Base-by-base conservation (phyloP, 1,140 invertebrate species). In the Lethocerus indicus region DNA sequence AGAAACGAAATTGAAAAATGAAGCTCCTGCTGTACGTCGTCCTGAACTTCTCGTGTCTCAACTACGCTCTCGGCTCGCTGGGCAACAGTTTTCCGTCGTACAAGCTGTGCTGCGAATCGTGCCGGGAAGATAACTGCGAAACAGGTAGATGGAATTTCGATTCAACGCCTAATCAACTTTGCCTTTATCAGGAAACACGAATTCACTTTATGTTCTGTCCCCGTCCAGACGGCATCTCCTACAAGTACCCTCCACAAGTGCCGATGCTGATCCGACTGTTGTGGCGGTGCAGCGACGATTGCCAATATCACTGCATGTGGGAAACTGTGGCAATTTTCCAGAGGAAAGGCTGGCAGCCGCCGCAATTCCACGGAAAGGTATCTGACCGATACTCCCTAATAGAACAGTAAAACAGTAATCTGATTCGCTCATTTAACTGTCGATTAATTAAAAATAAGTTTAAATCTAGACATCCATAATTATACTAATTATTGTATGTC, bases 291-390 rank as follows among this genome's bases (percentile, higher is more conserved):
- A 63, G 66, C 2, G 83, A 87, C 62, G 83, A 93, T 60, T 92
- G 89, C 57, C 72, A 73, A 51, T 92, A 97, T 60, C 64, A 71
- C 2, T 98, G 93, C 62, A 96, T 92, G 84, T 98, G 93, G 92
- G 66, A 75, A 47, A 91, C 91, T 7, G 86, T 96, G 0, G 68
- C 81, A 13, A 73, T 73, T 13, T 95, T 92, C 61, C 57, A 74
- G 36, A 67, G 73, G 51, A 69, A 77, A 56, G 76, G 76, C 1
- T 74, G 75, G 60, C 60, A 67, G 28, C 72, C 86, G 41, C 91
- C 91, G 29, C 93, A 98, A 63, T 98, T 98, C 68, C 79, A 89
- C 75, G 93, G 94, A 60, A 97, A 95, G 71, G 89, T 93, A 63
- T 4, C 6, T 12, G 23, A n/a, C n/a, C n/a, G n/a, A n/a, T n/a